Percentiles rank a stretch among this genome's conserved stretches.
Conservation (phyloP, 2,797 vertebrate genomes). For the Cyclopterus lumpus region DNA sequence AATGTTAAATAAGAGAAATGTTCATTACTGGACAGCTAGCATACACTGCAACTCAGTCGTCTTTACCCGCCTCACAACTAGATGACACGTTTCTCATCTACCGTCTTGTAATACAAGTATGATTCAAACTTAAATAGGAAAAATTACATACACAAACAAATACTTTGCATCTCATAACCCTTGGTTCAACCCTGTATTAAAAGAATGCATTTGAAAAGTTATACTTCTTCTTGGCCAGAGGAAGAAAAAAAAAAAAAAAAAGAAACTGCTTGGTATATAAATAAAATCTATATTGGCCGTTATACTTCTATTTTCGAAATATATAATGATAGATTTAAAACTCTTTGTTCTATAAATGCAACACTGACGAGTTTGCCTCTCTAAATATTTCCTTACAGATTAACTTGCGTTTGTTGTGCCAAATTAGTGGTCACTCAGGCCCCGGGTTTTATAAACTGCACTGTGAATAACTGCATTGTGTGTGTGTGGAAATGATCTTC, state of each 20-base stretch:
- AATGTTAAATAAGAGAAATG: conserved; percentile 29
- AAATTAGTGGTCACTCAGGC: conserved; percentile 50
- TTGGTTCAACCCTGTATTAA: conserved; percentile 74
- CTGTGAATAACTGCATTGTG: conserved; percentile 66
- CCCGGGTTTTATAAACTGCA: conserved; percentile 40
- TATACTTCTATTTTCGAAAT: conserved; percentile 63
- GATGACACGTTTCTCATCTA: conserved; percentile 46
- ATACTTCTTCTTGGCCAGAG: conserved; percentile 60
- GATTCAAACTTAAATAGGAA: conserved; percentile 80
- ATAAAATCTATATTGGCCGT: conserved; percentile 80
- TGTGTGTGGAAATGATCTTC: conserved; percentile 50
- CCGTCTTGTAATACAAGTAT: conserved; percentile 61
- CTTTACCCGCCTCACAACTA: conserved; percentile 36
- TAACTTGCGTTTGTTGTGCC: conserved; percentile 33
- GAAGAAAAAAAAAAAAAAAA: conserved; percentile 10
- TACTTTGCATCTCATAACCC: conserved; percentile 75
- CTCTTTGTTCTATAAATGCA: conserved; percentile 73
- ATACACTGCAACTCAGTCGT: conserved; percentile 1
- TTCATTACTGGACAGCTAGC: conserved; percentile 24
- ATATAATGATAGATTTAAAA: conserved; percentile 74
- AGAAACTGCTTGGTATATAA: conserved; percentile 76
- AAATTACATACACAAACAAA: conserved; percentile 81
- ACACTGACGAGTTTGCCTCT: conserved; percentile 50
- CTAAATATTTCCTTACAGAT: conserved; percentile 23
- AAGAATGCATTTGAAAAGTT: conserved; percentile 67